These are phyloP conservation scores for Lophius americanus DNA, from an alignment of 2,797 vertebrate species.

Conservation along the genomic window DNA sequence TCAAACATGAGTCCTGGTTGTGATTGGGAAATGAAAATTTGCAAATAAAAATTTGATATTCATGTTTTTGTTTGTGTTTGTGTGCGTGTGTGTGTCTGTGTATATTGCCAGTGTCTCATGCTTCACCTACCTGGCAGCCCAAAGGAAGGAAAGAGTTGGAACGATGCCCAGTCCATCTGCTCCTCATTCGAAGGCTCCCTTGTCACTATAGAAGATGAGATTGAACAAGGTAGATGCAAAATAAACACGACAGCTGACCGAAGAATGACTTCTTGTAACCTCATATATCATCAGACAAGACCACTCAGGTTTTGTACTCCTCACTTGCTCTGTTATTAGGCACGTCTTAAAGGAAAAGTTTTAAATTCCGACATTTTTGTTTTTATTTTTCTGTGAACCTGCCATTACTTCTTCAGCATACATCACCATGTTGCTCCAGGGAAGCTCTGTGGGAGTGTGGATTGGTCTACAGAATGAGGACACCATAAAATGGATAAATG, in stretches of 20 bases:
- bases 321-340: neutral
- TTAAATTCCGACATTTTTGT: neutral
- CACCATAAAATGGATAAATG: conserved; percentile 85
- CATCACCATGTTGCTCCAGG: conserved; percentile 93
- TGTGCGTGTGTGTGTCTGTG: conserved; percentile 39
- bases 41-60: conserved; percentile 37
- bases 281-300: neutral
- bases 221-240: conserved; percentile 89
- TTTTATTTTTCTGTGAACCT: conserved; percentile 32
- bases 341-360: neutral
- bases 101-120: conserved; percentile 86
- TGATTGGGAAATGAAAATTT: conserved; percentile 19
- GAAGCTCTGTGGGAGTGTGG: conserved; percentile 87
- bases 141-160: conserved; percentile 85
- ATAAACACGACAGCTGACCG: neutral
- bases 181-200: conserved; percentile 82
- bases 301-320: neutral
- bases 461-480: conserved; percentile 85
- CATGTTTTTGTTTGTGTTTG: conserved; percentile 28
- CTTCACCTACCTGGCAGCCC: conserved; percentile 85
- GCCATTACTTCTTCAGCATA: conserved; percentile 80
- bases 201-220: conserved; percentile 86
- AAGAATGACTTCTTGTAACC: neutral
- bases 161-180: conserved; percentile 87
- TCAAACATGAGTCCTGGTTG: conserved; percentile 8